Percentiles rank a stretch among this genome's conserved stretches.
These are phyloP conservation scores for Psittacula cyanocephala DNA, from an alignment of 2,113 vertebrate genomes.

Conservation along the genomic window DNA sequence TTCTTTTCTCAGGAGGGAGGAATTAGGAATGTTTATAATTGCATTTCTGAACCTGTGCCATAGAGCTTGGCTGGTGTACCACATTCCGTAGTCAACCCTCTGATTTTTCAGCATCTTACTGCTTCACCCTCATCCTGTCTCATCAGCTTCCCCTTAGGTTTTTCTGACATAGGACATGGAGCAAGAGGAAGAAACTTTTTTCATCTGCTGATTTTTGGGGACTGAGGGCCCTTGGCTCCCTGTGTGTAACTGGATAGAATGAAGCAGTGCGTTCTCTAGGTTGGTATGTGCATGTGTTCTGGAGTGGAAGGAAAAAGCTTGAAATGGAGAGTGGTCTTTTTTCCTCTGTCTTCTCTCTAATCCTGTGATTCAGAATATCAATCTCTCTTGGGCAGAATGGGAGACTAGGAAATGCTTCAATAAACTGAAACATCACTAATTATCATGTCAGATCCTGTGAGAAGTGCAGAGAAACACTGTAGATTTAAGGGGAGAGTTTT, in stretches of 20 bases:
- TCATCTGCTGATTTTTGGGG: background rate
- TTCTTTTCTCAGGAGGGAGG: background rate
- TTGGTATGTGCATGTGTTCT: background rate
- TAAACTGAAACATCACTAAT: conserved; percentile 58
- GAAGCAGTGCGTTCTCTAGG: background rate
- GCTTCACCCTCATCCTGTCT: background rate
- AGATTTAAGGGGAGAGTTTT: background rate
- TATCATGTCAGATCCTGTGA: conserved; percentile 24
- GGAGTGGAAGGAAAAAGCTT: background rate
- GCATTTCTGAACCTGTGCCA: conserved; percentile 26
- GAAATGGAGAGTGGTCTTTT: background rate
- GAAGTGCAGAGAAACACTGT: conserved; percentile 12
- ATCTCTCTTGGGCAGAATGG: background rate
- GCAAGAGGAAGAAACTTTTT: background rate
- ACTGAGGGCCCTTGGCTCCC: background rate
- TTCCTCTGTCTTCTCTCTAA: background rate
- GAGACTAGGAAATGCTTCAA: background rate
- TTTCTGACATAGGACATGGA: background rate
- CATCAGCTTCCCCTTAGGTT: background rate
- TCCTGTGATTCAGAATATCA: background rate
- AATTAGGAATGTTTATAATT: conserved; percentile 31
- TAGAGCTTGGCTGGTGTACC: conserved; percentile 8
- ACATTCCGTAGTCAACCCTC: conserved; percentile 9
- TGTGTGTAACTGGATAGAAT: background rate
- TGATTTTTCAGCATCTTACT: background rate